Evolutionary conservation across 2,888 invertebrate genomes (phyloP).

Genomic region (Vandiemenella viatica): DNA sequence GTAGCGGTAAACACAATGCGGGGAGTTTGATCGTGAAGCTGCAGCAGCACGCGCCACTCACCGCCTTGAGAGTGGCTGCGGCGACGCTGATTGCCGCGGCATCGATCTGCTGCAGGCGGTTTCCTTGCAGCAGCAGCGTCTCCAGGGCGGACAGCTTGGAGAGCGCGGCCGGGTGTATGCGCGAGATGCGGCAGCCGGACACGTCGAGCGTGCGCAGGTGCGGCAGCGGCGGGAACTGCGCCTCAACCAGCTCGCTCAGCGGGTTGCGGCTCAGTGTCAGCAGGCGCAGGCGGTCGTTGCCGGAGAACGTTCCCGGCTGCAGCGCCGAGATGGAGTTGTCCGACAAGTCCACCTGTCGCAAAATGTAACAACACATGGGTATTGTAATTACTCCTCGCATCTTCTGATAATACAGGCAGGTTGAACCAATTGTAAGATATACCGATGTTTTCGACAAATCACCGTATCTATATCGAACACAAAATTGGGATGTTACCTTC

Average conservation of each 20-base stretch:
- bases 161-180: slow-evolving; percentile 63
- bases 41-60: too few relatives aligned
- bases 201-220: slow-evolving; percentile 68
- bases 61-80: slow-evolving; percentile 60
- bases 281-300: slow-evolving; percentile 66
- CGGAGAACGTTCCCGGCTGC: slow-evolving; percentile 65
- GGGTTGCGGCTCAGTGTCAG: slow-evolving; percentile 73
- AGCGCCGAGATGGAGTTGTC: slow-evolving; percentile 62
- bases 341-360: slow-evolving; percentile 73
- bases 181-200: slow-evolving; percentile 60
- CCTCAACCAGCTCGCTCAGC: slow-evolving; percentile 49
- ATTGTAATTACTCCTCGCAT: too few relatives aligned
- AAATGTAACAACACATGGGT: too few relatives aligned
- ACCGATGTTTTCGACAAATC: too few relatives aligned
- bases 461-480: too few relatives aligned
- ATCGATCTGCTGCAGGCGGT: slow-evolving; percentile 55
- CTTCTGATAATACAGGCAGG: too few relatives aligned
- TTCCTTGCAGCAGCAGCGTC: slow-evolving; percentile 66
- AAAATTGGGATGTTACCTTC: too few relatives aligned
- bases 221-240: slow-evolving; percentile 68
- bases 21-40: too few relatives aligned
- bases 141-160: slow-evolving; percentile 55
- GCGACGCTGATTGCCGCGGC: slow-evolving; percentile 52
- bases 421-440: too few relatives aligned
- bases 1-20: too few relatives aligned